Evolutionary conservation across 2,797 vertebrate species (phyloP).

Genomic region (Agapornis canus): DNA sequence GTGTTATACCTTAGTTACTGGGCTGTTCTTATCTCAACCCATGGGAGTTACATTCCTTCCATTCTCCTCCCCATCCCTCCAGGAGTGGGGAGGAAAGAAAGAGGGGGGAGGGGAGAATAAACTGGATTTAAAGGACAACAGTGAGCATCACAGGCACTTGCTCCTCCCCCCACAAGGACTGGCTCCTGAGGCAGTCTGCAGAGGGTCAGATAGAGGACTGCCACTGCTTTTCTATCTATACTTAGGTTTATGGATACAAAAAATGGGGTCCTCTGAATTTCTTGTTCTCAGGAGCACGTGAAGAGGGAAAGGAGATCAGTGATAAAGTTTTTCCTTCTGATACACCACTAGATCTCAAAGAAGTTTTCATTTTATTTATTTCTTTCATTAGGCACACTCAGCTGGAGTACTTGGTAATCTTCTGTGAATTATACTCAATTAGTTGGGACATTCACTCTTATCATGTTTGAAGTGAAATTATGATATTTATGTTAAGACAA

Average conservation of each 20-base stretch:
- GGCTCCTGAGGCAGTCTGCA: neutral
- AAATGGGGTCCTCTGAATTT: neutral
- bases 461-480: neutral
- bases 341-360: neutral
- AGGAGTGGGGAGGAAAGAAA: too few species aligned
- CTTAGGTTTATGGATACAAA: neutral
- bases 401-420: neutral
- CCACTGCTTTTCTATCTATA: neutral
- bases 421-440: neutral
- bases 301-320: neutral
- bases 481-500: neutral
- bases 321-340: neutral
- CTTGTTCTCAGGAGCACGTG: neutral
- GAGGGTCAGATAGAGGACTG: fast-evolving
- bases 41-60: too few species aligned
- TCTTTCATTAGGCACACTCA: neutral
- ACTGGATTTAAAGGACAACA: too few species aligned
- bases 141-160: too few species aligned
- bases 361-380: neutral
- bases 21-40: too few species aligned
- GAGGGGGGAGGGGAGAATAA: too few species aligned
- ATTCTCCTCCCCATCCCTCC: too few species aligned
- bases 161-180: fast-evolving
- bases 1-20: too few species aligned
- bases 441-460: neutral